Evolutionary conservation across 2,888 invertebrate species (phyloP), one percentile per base, ranked within the genome.

Genomic region (Apoda limacodes): DNA sequence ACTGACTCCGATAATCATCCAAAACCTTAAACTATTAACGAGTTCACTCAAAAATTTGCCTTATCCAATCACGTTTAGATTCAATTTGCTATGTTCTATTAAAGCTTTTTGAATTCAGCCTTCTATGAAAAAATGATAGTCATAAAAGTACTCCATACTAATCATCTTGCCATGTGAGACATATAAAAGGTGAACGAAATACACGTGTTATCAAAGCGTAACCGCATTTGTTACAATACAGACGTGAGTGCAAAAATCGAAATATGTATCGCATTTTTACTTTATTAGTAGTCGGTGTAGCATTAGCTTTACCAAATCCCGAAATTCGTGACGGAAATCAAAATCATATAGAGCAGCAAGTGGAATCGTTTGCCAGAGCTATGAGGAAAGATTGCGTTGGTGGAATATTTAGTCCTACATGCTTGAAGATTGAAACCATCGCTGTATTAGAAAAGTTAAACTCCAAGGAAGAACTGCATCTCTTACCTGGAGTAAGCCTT

Each of bases 401-500:
- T 3, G 80, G 80, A 2, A 69, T 78, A 10, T 68, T 78, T 33
- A 78, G 68, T 37, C 59, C 75, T 1, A 72, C 68, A 0, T 80
- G 80, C 35, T 41, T 80, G 26, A 80, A 80, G 40, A 68, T 78
- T 5, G 76, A 78, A 60, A 75, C 76, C 2, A 67, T 80, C 26
- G 63, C 74, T 0, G 43, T 76, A 25, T 50, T 80, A 3, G 80
- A 80, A 25, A 76, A 70, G 24, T 50, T 80, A 0, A 74, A 58
- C 39, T 52, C 64, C 0, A 80, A 72, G 40, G 74, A 78, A 3
- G 80, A 80, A 42, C 41, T 80, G 2, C 54, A 56, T 9, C 47
- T 74, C 1, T 39, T 72, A 2, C 78, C 74, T 9, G 80, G 74
- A 35, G 82, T 93, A 1, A 87, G 87, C 44, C 82, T 93, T 12